Percentiles rank a stretch among this genome's conserved stretches.
phyloP scores from a whole-genome alignment of 2,888 invertebrate genomes.

The Anagyrus pseudococci region DNA sequence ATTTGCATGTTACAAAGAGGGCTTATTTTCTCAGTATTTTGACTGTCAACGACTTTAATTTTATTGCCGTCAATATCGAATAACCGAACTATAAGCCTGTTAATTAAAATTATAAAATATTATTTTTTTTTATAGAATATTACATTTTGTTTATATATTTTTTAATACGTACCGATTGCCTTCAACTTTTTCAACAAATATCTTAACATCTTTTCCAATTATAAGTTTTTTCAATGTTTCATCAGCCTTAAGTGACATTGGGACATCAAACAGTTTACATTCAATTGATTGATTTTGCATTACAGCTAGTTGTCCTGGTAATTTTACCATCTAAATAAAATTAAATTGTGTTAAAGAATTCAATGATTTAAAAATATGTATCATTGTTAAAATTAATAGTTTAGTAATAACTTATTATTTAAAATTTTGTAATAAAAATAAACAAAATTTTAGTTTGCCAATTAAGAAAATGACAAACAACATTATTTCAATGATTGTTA shows the following conservation, averaged over 20 bases:
- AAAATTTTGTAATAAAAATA: neutral
- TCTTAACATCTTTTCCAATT: slow-evolving; percentile 56
- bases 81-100: slow-evolving; percentile 72
- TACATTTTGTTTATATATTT: neutral
- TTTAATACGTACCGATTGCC: slow-evolving; percentile 58
- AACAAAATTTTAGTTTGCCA: neutral
- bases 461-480: too few species aligned
- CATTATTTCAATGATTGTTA: too few species aligned
- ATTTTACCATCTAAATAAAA: slow-evolving; percentile 62
- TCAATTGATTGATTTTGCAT: slow-evolving; percentile 57
- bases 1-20: slow-evolving; percentile 71
- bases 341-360: neutral
- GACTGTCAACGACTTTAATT: slow-evolving; percentile 43
- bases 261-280: slow-evolving; percentile 48
- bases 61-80: slow-evolving; percentile 62
- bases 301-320: slow-evolving; percentile 65
- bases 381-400: neutral
- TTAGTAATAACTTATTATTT: slow-evolving; percentile 2
- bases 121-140: neutral
- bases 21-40: slow-evolving; percentile 62
- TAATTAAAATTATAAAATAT: slow-evolving; percentile 2
- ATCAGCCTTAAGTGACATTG: slow-evolving; percentile 40
- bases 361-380: neutral
- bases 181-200: slow-evolving; percentile 62
- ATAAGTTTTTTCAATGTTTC: slow-evolving; percentile 45